A percentile compares a stretch with the other conserved stretches of the same genome.
Conservation (phyloP, 2,797 vertebrate genomes). For the Poeciliopsis infans region DNA sequence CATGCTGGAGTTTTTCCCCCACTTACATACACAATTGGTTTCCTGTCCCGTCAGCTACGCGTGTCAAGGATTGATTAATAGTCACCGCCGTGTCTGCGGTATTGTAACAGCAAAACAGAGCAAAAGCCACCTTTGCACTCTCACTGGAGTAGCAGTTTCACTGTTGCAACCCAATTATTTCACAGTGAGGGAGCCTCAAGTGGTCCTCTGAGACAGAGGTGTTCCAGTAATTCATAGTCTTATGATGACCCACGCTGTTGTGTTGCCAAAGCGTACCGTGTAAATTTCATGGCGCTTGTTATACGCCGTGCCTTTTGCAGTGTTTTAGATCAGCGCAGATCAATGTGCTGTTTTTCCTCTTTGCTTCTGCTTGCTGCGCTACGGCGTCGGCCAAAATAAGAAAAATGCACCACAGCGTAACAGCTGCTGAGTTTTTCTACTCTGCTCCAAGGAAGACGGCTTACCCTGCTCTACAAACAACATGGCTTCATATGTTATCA, state of each 20-base stretch:
- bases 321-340: conserved; percentile 59
- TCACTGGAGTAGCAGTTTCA: conserved; percentile 65
- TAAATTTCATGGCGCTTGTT: conserved; percentile 68
- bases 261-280: conserved; percentile 69
- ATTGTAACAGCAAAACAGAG: conserved; percentile 64
- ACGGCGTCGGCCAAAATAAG: conserved; percentile 4
- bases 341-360: conserved; percentile 53
- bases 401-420: conserved; percentile 24
- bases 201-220: conserved; percentile 75
- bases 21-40: conserved; percentile 6
- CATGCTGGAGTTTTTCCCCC: neutral
- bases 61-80: conserved; percentile 71
- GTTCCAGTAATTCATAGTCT: conserved; percentile 76
- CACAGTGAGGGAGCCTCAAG: conserved; percentile 74
- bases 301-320: conserved; percentile 56
- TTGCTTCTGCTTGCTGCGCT: conserved; percentile 29
- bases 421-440: conserved; percentile 35
- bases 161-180: conserved; percentile 81
- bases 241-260: conserved; percentile 72
- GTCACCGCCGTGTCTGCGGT: conserved; percentile 44
- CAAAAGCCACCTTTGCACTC: conserved; percentile 67
- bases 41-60: conserved; percentile 45
- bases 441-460: conserved; percentile 17
- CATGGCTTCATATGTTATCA: neutral
- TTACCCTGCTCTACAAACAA: conserved; percentile 16